These are phyloP conservation scores for Orchesella cincta DNA, from an alignment of 1,140 invertebrate genomes.

Conservation along the genomic window DNA sequence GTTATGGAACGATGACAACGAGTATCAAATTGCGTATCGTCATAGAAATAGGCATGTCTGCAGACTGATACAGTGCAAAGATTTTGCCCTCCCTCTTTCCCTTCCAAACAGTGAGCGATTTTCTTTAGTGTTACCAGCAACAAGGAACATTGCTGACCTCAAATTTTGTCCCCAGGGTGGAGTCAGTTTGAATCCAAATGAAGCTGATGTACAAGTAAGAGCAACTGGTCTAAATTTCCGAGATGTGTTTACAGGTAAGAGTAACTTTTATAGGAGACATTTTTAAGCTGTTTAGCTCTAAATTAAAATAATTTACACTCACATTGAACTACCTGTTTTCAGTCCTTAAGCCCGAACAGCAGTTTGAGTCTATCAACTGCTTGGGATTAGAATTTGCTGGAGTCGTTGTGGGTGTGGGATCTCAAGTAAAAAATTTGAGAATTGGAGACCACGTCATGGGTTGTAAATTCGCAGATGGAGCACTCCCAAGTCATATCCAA, in stretches of 20 bases:
- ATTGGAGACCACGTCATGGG: conserved; percentile 11
- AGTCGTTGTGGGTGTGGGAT: background rate
- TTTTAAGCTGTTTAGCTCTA: background rate
- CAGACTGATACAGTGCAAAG: conserved; percentile 15
- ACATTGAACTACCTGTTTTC: conserved; percentile 13
- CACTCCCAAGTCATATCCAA: background rate
- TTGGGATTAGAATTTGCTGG: conserved; percentile 17
- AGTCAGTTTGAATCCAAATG: background rate
- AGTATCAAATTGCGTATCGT: conserved; percentile 33
- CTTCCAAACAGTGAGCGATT: conserved; percentile 29
- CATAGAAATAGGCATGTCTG: conserved; percentile 29
- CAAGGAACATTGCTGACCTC: conserved; percentile 34
- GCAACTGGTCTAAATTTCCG: conserved; percentile 36
- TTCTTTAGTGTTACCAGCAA: conserved; percentile 20
- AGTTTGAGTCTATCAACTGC: conserved; percentile 9
- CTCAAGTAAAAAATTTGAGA: background rate
- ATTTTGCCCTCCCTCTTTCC: background rate
- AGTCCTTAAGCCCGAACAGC: conserved; percentile 14
- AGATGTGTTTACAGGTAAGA: no score
- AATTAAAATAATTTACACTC: background rate
- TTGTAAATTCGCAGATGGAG: conserved; percentile 5
- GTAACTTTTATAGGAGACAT: background rate
- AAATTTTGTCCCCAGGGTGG: conserved; percentile 29
- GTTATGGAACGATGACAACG: conserved; percentile 31
- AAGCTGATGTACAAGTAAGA: conserved; percentile 31